Conservation (phyloP, 2,113 vertebrate species). For the Epinephelus fuscoguttatus region DNA sequence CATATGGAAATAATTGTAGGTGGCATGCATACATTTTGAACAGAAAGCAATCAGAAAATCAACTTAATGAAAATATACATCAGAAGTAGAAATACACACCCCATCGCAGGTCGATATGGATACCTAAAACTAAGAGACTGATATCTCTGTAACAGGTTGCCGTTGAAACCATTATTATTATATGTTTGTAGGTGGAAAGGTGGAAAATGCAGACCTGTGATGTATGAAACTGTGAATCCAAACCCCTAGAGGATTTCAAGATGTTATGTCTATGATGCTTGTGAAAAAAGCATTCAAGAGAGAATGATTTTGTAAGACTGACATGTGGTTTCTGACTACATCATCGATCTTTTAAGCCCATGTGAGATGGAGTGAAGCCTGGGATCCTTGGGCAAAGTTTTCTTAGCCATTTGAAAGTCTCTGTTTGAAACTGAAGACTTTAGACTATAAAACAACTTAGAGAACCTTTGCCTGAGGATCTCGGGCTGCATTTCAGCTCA, state of each 20-base stretch:
- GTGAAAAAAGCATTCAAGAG: neutral
- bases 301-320: neutral
- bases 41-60: too few relatives aligned
- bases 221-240: neutral
- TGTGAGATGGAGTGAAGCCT: constrained; percentile 2
- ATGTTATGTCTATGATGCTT: neutral
- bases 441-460: constrained; percentile 15
- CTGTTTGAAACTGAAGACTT: neutral
- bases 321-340: neutral
- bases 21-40: too few relatives aligned
- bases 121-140: neutral
- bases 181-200: neutral
- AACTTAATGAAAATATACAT: neutral
- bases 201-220: neutral
- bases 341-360: constrained; percentile 16
- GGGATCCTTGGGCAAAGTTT: constrained; percentile 22
- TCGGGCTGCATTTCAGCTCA: constrained; percentile 12
- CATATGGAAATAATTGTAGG: too few relatives aligned
- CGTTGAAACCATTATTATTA: neutral
- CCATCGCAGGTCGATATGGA: neutral
- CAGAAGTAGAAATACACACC: neutral
- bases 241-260: neutral
- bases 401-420: constrained; percentile 21
- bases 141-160: neutral
- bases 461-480: constrained; percentile 13